These are phyloP conservation scores for Drosophila nasuta DNA, from an alignment of 1,140 invertebrate genomes.

Conservation along the genomic window DNA sequence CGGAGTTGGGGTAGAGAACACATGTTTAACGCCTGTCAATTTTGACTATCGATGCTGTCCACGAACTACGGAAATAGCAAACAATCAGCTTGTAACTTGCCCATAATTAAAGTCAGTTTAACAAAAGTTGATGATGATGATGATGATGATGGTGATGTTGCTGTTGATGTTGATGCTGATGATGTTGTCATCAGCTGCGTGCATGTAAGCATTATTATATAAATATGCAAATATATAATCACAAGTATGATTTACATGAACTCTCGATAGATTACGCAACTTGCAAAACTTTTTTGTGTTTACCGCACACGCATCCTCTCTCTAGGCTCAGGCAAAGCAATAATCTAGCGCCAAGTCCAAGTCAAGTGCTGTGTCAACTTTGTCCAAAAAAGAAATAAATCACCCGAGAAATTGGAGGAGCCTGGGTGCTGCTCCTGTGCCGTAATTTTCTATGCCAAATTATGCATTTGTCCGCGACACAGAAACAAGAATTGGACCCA, in stretches of 20 bases:
- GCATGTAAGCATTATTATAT: conserved; percentile 10
- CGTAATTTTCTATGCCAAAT: conserved; percentile 69
- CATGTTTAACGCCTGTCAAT: conserved; percentile 37
- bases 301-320: neutral
- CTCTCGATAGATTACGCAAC: conserved; percentile 60
- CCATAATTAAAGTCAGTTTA: conserved; percentile 18
- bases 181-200: conserved; percentile 18
- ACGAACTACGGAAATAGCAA: conserved; percentile 44
- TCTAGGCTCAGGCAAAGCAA: conserved; percentile 16
- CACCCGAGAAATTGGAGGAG: conserved; percentile 61
- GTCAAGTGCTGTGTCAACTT: conserved; percentile 75
- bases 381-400: conserved; percentile 74
- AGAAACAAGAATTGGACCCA: conserved; percentile 14
- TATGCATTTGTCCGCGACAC: conserved; percentile 61
- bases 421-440: conserved; percentile 19
- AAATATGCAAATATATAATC: conserved; percentile 55
- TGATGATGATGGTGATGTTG: neutral
- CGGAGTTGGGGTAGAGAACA: neutral
- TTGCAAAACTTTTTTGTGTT: conserved; percentile 51
- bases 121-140: neutral
- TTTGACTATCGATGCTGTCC: conserved; percentile 34
- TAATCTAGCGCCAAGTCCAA: conserved; percentile 44
- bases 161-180: neutral
- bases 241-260: conserved; percentile 69
- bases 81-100: neutral